These are phyloP conservation scores for Centropus bengalensis DNA, from an alignment of 2,113 vertebrate genomes.

Conservation along the genomic window DNA sequence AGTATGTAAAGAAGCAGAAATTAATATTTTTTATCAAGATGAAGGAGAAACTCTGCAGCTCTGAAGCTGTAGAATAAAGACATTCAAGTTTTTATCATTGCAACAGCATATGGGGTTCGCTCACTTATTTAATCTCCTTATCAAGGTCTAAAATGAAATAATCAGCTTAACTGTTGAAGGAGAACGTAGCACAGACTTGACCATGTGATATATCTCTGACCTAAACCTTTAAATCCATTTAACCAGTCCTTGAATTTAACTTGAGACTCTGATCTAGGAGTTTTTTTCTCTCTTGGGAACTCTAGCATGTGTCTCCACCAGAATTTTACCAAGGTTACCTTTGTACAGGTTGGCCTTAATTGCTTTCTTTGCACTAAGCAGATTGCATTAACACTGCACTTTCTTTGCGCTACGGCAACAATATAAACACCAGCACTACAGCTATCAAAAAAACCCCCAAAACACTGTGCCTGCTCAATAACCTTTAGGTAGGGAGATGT, in stretches of 20 bases:
- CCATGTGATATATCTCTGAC: neutral
- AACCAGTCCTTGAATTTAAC: neutral
- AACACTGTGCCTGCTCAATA: neutral
- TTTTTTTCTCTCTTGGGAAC: neutral
- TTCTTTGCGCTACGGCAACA: neutral
- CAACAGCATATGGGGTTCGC: neutral
- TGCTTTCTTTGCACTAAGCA: neutral
- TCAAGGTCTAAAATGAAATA: neutral
- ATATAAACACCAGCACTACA: neutral
- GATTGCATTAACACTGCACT: neutral
- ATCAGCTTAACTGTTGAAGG: neutral
- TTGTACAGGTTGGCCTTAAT: neutral
- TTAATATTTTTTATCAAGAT: neutral
- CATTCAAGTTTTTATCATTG: neutral
- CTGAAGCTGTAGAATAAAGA: neutral
- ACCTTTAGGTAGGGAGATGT: neutral
- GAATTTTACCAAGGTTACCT: neutral
- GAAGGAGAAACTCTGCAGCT: neutral
- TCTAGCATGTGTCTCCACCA: neutral
- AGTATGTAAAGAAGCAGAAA: neutral
- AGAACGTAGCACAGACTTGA: neutral
- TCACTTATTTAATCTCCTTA: neutral
- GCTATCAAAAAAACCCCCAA: neutral
- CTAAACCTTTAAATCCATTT: neutral
- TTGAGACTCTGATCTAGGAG: neutral